Conservation (phyloP, 1,140 invertebrate species). For the Alviniconcha marisindica region DNA sequence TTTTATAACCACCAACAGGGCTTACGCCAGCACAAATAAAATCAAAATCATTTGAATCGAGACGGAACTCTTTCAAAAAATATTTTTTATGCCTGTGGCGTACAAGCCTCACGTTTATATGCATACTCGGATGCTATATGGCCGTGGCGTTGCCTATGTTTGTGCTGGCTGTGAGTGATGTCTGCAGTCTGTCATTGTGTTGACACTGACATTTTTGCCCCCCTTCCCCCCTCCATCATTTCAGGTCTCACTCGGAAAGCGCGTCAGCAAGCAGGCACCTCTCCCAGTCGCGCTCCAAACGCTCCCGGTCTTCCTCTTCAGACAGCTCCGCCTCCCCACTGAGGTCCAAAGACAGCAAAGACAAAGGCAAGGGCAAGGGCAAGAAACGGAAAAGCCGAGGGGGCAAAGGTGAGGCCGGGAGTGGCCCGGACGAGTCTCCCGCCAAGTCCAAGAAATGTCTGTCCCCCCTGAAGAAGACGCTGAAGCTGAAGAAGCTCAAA, state of each 20-base stretch:
- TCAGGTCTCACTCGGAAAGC: conserved; percentile 3
- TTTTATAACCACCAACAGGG: too few relatives aligned
- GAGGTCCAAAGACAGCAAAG: conserved; percentile 32
- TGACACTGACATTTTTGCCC: too few relatives aligned
- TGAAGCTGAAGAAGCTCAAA: conserved; percentile 35
- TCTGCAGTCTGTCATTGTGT: too few relatives aligned
- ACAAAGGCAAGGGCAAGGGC: conserved; percentile 24
- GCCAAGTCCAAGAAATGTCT: conserved; percentile 27
- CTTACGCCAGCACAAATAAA: too few relatives aligned
- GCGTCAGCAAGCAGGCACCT: not conserved
- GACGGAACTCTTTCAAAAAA: too few relatives aligned
- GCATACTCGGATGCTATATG: too few relatives aligned
- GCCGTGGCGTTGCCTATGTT: too few relatives aligned
- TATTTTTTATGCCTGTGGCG: too few relatives aligned
- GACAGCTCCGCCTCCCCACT: conserved; percentile 7
- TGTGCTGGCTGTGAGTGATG: too few relatives aligned
- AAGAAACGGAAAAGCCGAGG: conserved; percentile 31
- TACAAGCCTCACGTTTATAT: too few relatives aligned
- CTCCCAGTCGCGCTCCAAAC: conserved; percentile 6
- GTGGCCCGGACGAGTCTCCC: not conserved
- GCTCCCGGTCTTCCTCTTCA: conserved; percentile 11
- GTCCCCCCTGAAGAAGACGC: conserved; percentile 26
- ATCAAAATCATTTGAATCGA: too few relatives aligned
- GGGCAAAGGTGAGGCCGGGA: not conserved
- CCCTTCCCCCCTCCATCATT: too few relatives aligned